phyloP scores from a whole-genome alignment of 1,140 invertebrate species.

The Drosophila tropicalis region DNA sequence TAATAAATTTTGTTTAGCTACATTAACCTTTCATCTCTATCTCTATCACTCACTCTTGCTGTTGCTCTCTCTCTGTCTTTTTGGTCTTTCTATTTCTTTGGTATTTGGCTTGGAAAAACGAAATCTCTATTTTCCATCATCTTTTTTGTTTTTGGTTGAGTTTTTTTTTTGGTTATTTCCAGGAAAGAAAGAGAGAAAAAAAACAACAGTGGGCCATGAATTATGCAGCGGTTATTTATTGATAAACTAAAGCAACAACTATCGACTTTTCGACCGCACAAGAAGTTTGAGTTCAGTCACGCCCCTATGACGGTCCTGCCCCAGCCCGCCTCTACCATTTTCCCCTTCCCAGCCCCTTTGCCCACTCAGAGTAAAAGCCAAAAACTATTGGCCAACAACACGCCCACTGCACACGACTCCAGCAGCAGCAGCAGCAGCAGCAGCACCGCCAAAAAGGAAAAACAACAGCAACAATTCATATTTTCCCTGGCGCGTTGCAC shows the following conservation, averaged over 20 bases:
- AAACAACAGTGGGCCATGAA: slow-evolving; percentile 14
- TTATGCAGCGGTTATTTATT: slow-evolving; percentile 39
- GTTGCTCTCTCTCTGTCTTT: not conserved
- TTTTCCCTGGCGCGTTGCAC: slow-evolving; percentile 49
- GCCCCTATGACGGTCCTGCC: not conserved
- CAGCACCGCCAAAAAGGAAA: slow-evolving; percentile 4
- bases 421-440: not conserved
- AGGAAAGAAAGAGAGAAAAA: slow-evolving; percentile 10
- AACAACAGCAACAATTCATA: slow-evolving; percentile 46
- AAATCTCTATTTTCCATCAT: slow-evolving; percentile 5
- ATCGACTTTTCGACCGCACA: slow-evolving; percentile 27
- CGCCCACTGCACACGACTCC: slow-evolving; percentile 23
- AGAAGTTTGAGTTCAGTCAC: slow-evolving; percentile 21
- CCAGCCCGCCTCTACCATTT: not conserved
- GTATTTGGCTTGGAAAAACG: not conserved
- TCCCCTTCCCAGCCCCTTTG: not conserved
- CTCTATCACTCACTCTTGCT: not conserved
- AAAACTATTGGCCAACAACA: slow-evolving; percentile 8
- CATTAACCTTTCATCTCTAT: slow-evolving; percentile 14
- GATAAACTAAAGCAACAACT: slow-evolving; percentile 30
- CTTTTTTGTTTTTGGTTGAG: not conserved
- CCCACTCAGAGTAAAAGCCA: not conserved
- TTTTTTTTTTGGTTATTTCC: slow-evolving; percentile 7
- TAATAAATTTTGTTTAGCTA: slow-evolving; percentile 12
- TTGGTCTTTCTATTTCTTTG: not conserved